Percentiles rank a stretch among this genome's conserved stretches.
Evolutionary conservation across 2,113 vertebrate genomes (phyloP).

Genomic region (Chionomys nivalis): DNA sequence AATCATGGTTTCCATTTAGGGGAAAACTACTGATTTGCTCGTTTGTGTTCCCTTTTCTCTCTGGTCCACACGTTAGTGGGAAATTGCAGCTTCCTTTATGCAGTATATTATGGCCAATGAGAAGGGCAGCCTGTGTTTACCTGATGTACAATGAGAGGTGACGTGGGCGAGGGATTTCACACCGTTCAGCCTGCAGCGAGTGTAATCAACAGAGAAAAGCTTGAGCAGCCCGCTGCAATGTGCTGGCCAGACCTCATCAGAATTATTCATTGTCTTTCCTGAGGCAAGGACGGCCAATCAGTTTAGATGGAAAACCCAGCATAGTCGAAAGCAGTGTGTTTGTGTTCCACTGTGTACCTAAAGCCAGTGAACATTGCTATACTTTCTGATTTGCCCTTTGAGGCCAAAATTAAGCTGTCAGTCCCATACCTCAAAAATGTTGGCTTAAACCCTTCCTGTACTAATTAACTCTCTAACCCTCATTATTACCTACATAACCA

Average conservation of each 20-base stretch:
- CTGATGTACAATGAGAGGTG: conserved; percentile 65
- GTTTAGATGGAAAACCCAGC: not conserved
- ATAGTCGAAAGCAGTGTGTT: not conserved
- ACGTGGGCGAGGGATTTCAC: conserved; percentile 48
- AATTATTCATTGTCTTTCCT: not conserved
- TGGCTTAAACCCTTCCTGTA: not conserved
- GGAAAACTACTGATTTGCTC: conserved; percentile 47
- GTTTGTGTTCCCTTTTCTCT: not conserved
- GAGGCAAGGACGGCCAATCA: not conserved
- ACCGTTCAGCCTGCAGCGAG: not conserved
- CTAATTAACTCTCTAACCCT: not conserved
- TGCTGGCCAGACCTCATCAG: not conserved
- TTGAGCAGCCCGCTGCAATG: not conserved
- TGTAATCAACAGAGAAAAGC: conserved; percentile 55
- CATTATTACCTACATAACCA: not conserved
- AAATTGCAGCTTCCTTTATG: conserved; percentile 52
- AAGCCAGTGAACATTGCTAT: not conserved
- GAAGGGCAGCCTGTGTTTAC: not conserved
- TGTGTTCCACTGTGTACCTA: not conserved
- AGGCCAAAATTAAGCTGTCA: not conserved
- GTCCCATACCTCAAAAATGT: not conserved
- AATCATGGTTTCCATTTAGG: conserved; percentile 63
- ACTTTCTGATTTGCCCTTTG: conserved; percentile 28
- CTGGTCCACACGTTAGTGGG: not conserved
- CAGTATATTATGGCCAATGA: conserved; percentile 43